Evolutionary conservation across 2,888 invertebrate species (phyloP).

Genomic region (Ryuthela nishihirai): DNA sequence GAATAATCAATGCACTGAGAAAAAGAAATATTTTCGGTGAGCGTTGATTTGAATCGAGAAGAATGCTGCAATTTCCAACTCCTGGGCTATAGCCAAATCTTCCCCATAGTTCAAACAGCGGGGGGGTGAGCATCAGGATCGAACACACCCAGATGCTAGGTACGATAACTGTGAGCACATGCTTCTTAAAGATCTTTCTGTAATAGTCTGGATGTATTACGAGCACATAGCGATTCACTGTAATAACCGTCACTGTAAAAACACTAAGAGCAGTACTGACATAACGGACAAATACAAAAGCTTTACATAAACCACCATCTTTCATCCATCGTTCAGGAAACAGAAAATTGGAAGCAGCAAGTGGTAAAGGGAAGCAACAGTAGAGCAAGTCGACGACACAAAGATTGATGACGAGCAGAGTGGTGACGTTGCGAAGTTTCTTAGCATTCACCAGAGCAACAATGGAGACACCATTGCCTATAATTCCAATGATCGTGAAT

Average conservation of each 20-base stretch:
- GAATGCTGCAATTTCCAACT: conserved; percentile 83
- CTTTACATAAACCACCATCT: conserved; percentile 69
- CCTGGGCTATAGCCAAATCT: too few relatives aligned
- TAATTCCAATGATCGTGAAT: conserved; percentile 71
- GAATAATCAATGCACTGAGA: conserved; percentile 73
- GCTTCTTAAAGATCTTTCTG: conserved; percentile 61
- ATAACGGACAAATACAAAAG: conserved; percentile 84
- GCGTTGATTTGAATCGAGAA: conserved; percentile 67
- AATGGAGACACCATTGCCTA: conserved; percentile 76
- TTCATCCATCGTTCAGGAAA: conserved; percentile 74
- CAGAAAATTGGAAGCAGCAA: conserved; percentile 74
- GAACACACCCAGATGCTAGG: conserved; percentile 71
- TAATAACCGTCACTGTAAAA: conserved; percentile 84
- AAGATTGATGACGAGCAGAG: conserved; percentile 78
- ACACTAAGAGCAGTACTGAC: conserved; percentile 83
- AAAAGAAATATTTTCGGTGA: conserved; percentile 75
- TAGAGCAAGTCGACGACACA: conserved; percentile 81
- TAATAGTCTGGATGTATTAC: conserved; percentile 6
- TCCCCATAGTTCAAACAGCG: conserved; percentile 78
- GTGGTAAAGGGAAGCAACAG: conserved; percentile 75
- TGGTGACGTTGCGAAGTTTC: conserved; percentile 75
- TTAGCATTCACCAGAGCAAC: conserved; percentile 71
- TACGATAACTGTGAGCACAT: conserved; percentile 70
- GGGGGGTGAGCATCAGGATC: conserved; percentile 67
- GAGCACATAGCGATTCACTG: too few relatives aligned